phyloP scores from a whole-genome alignment of 2,888 invertebrate genomes.

The Nemotelus nigrinus region DNA sequence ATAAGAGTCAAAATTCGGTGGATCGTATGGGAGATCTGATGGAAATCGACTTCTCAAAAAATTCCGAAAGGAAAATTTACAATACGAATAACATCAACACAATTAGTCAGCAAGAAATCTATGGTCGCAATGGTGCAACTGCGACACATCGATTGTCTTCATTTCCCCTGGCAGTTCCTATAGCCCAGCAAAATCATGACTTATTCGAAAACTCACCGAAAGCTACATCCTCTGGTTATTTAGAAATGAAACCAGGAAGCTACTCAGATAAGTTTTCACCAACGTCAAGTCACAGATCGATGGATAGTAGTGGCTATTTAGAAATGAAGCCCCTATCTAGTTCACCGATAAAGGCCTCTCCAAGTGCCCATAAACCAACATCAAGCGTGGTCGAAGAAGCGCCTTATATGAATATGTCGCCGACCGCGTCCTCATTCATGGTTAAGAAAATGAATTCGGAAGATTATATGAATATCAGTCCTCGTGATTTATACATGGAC shows the following conservation, averaged over 20 bases:
- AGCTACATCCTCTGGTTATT: slow-evolving; percentile 65
- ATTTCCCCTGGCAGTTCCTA: slow-evolving; percentile 51
- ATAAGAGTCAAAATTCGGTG: slow-evolving; percentile 66
- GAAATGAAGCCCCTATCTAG: slow-evolving; percentile 63
- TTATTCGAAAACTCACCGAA: slow-evolving; percentile 42
- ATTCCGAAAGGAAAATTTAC: slow-evolving; percentile 51
- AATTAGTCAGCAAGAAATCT: slow-evolving; percentile 50
- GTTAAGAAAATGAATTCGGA: slow-evolving; percentile 13
- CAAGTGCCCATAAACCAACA: slow-evolving; percentile 11
- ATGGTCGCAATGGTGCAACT: slow-evolving; percentile 36
- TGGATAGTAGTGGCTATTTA: slow-evolving; percentile 60
- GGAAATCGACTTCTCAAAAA: slow-evolving; percentile 79
- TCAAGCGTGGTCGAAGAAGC: slow-evolving; percentile 12
- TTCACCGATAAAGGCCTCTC: slow-evolving; percentile 53
- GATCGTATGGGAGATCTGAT: slow-evolving; percentile 81
- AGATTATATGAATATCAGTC: slow-evolving; percentile 26
- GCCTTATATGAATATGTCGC: slow-evolving; percentile 52
- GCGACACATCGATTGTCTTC: slow-evolving; percentile 47
- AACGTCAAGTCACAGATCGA: slow-evolving; percentile 39
- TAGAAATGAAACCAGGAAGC: slow-evolving; percentile 70
- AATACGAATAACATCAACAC: slow-evolving; percentile 57
- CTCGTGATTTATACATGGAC: slow-evolving; percentile 1
- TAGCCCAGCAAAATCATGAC: slow-evolving; percentile 42
- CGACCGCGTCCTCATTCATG: slow-evolving; percentile 22
- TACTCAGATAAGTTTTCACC: slow-evolving; percentile 43